phyloP scores from a whole-genome alignment of 2,797 vertebrate genomes.

The Chiloscyllium punctatum region DNA sequence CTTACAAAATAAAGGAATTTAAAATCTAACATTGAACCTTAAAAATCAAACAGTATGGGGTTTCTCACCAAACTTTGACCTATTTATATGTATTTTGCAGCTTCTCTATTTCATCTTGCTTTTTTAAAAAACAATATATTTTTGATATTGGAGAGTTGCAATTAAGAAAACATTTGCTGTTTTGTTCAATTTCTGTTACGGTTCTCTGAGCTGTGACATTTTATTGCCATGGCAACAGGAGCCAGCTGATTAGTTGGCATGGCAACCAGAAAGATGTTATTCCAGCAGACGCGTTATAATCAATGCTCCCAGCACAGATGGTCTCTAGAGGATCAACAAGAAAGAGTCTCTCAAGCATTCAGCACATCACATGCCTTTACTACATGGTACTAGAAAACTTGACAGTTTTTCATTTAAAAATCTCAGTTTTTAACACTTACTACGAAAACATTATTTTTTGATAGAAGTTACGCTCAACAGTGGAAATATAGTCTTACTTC shows the following conservation, averaged over 20 bases:
- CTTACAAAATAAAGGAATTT: background rate
- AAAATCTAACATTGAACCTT: constrained; percentile 18
- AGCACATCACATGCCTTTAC: constrained; percentile 64
- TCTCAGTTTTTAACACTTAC: constrained; percentile 64
- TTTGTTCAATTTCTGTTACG: constrained; percentile 85
- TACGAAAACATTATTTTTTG: constrained; percentile 32
- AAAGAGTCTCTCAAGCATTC: constrained; percentile 90
- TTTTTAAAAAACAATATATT: constrained; percentile 61
- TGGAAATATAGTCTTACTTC: background rate
- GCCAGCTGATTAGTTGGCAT: constrained; percentile 99
- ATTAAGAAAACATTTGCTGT: constrained; percentile 91
- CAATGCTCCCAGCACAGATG: constrained; percentile 99
- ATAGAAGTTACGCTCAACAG: background rate
- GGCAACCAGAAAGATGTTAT: constrained; percentile 99
- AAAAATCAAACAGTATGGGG: background rate
- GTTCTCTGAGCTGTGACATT: constrained; percentile 85
- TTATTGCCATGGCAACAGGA: constrained; percentile 95
- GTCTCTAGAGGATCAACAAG: constrained; percentile 98
- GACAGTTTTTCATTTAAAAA: constrained; percentile 65
- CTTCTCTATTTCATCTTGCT: constrained; percentile 44
- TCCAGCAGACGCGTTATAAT: constrained; percentile 99
- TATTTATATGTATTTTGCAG: background rate
- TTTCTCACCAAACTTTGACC: constrained; percentile 11
- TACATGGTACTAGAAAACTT: constrained; percentile 60
- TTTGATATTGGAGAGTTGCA: constrained; percentile 81